Evolutionary conservation across 2,888 invertebrate species (phyloP), one percentile per base, ranked within the genome.

Genomic region (Phyto melanocephala): DNA sequence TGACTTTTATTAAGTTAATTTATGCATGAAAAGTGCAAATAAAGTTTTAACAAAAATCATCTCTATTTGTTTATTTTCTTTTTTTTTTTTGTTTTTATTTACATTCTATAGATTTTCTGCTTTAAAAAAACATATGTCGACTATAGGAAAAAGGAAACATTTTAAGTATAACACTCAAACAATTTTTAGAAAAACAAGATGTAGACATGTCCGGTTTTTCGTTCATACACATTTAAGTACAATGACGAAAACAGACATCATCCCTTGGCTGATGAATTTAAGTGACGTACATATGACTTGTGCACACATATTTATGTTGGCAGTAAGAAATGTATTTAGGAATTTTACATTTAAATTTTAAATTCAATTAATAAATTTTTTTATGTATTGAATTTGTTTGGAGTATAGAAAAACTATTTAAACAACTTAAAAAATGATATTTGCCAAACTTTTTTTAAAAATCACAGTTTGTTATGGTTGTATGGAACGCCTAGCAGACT

Each of bases 1-100:
- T 52, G 65, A 76, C 52, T 76, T 65, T 40, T 60, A 40, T 63
- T 68, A 71, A 37, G 65, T 76, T 80, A 71, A 80, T 65, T 58
- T 80, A 71, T 76, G 75, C 63, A 71, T 71, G 71, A 47, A 33
- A 65, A 76, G 65, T 71, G 65, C 58, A 76, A 76, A 71, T 71
- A 76, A 60, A 71, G 60, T 67, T 65, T 71, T 67, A 63, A 65
- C 52, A 80, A 50, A 75, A 70, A n/a, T n/a, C n/a, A n/a, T n/a
- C n/a, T n/a, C n/a, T n/a, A n/a, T n/a, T n/a, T n/a, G n/a, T n/a
- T n/a, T n/a, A n/a, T 63, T 40, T 80, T 50, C 42, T 47, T 0
- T 56, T 28, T 79, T 65, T 72, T 22, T 56, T 45, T 63, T 28
- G 24, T 52, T 52, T n/a, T n/a, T n/a, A n/a, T n/a, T 24, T 80